Conservation (phyloP, 2,797 vertebrate species). For the Xiphorhynchus erythropygius region DNA sequence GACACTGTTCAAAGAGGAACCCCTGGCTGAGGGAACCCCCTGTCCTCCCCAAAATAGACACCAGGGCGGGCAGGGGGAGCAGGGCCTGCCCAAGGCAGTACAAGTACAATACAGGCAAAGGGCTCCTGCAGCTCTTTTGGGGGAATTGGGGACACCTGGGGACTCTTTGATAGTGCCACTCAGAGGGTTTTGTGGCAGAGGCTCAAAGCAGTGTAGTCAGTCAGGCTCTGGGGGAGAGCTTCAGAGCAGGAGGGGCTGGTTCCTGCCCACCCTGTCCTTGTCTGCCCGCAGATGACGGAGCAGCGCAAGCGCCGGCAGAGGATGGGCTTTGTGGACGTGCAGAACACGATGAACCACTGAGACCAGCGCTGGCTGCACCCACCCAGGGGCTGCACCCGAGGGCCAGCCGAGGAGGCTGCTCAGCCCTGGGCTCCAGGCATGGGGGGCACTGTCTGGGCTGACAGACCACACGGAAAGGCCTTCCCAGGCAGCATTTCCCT, state of each 20-base stretch:
- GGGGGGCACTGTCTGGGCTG: not conserved
- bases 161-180: not conserved
- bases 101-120: not conserved
- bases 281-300: constrained; percentile 80
- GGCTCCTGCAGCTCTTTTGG: not conserved
- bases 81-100: not conserved
- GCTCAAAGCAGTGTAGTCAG: not conserved
- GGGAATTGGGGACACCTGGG: not conserved
- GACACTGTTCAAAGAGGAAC: not conserved
- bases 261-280: not conserved
- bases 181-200: not conserved
- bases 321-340: constrained; percentile 84
- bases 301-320: constrained; percentile 82
- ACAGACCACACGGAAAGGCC: not conserved
- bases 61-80: not conserved
- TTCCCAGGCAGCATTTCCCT: not conserved
- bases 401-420: not conserved
- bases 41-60: not conserved
- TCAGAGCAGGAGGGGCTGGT: not conserved
- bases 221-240: not conserved
- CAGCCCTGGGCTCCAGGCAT: not conserved
- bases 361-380: not conserved
- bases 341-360: constrained; percentile 80
- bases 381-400: not conserved
- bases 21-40: not conserved